Evolutionary conservation across 1,140 invertebrate species (phyloP), one percentile per base, ranked within the genome.

Genomic region (Zaprionus africanus): DNA sequence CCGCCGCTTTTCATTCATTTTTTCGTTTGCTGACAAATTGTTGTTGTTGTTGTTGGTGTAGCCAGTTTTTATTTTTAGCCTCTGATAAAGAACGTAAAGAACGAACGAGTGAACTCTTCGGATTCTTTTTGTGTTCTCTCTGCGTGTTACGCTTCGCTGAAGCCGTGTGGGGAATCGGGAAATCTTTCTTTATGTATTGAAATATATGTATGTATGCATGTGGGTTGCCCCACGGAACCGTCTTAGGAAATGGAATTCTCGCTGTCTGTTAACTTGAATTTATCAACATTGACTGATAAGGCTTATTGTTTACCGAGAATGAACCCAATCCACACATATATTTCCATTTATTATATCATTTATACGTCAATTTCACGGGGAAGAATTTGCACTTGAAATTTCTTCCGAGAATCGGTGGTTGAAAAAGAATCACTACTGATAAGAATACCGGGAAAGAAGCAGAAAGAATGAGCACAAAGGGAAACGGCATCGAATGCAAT

Each of bases 1-100:
- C 19, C 28, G 13, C 54, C 34, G 62, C 63, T 53, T 72, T 73
- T 73, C 70, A 73, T 73, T 73, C 63, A 67, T 73, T 66, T 60
- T 73, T 51, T 24, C 19, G 46, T 41, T 7, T 46, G 41, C n/a
- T 31, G 28, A 31, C 28, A 31, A 7, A 6, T 31, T 31, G 28
- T 31, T 31, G 28, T 28, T 31, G 7, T 31, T 31, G 28, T 31
- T 31, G 28, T 28, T 28, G 28, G 7, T 41, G 38, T 41, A 12
- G n/a, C 9, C 2, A 1, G 11, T 51, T 49, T 51, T 51, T 51
- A 22, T 51, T 51, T 51, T 51, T 51, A 22, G 46, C 46, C 22
- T 17, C 41, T 46, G 41, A 46, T 46, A 46, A 46, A 46, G 41
- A 43, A 43, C 41, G 41, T 43, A 43, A 43, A 43, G 41, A 43